Percentiles rank a stretch among this genome's conserved stretches.
phyloP scores from a whole-genome alignment of 2,797 vertebrate genomes.

The Rhynchonycteris naso region DNA sequence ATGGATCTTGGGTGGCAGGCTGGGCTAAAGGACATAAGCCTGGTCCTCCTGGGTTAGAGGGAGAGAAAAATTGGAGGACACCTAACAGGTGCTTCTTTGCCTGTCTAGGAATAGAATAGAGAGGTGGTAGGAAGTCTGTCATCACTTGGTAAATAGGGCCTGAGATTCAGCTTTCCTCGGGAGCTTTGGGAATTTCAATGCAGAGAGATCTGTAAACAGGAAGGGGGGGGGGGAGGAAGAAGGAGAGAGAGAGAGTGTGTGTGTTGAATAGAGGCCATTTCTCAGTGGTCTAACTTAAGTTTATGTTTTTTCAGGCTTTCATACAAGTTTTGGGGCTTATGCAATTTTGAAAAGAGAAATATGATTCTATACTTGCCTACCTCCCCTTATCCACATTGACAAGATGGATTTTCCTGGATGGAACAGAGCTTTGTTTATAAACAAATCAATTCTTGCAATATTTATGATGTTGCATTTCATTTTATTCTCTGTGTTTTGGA shows the following conservation, averaged over 20 bases:
- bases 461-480: not conserved
- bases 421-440: not conserved
- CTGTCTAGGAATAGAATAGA: not conserved
- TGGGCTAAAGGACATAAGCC: not conserved
- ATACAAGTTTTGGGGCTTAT: not conserved
- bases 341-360: not conserved
- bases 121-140: not conserved
- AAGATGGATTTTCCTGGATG: not conserved
- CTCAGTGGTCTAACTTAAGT: not conserved
- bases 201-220: not conserved
- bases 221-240: no score
- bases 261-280: not conserved
- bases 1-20: not conserved
- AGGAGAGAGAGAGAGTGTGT: not conserved
- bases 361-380: not conserved
- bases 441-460: not conserved
- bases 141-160: not conserved
- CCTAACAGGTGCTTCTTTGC: not conserved
- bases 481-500: not conserved
- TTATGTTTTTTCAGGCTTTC: not conserved
- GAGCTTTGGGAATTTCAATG: not conserved
- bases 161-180: not conserved
- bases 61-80: not conserved
- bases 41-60: not conserved
- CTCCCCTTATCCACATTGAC: not conserved